Percentiles rank a stretch among this genome's conserved stretches.
Conservation (phyloP, 2,888 invertebrate species). For the Troides helena region DNA sequence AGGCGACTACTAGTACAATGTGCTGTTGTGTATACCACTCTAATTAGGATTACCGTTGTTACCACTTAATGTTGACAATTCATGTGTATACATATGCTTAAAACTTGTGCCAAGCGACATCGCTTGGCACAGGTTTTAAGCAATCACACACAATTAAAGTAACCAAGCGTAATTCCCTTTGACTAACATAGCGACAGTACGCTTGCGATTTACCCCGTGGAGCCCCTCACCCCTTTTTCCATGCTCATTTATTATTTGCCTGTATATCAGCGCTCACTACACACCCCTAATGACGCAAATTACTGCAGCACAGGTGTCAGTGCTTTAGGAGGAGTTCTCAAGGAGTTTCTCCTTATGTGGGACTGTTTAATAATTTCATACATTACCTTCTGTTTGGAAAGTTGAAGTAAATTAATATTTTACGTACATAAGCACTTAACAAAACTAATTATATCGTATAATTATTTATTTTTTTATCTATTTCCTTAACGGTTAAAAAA, state of each 20-base stretch:
- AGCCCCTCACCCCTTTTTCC: constrained; percentile 6
- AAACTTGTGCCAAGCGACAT: too few relatives aligned
- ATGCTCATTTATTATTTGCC: constrained; percentile 19
- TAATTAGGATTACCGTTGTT: too few relatives aligned
- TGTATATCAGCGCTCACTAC: constrained; percentile 14
- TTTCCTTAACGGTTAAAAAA: not conserved
- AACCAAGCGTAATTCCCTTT: constrained; percentile 3
- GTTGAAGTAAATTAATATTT: too few relatives aligned
- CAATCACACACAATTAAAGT: not conserved
- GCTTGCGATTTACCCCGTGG: constrained; percentile 14
- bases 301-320: constrained; percentile 25
- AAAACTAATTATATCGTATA: not conserved
- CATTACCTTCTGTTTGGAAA: too few relatives aligned
- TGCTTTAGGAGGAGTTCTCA: not conserved
- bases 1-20: too few relatives aligned
- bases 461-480: too few relatives aligned
- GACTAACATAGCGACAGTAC: not conserved
- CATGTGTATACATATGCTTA: too few relatives aligned
- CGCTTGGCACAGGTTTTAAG: not conserved
- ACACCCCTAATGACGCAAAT: constrained; percentile 25
- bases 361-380: too few relatives aligned
- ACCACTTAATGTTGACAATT: too few relatives aligned
- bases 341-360: too few relatives aligned
- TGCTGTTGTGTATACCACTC: too few relatives aligned
- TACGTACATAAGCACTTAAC: too few relatives aligned